Conservation (phyloP, 2,113 vertebrate species). For the Chloropsis cyanopogon region DNA sequence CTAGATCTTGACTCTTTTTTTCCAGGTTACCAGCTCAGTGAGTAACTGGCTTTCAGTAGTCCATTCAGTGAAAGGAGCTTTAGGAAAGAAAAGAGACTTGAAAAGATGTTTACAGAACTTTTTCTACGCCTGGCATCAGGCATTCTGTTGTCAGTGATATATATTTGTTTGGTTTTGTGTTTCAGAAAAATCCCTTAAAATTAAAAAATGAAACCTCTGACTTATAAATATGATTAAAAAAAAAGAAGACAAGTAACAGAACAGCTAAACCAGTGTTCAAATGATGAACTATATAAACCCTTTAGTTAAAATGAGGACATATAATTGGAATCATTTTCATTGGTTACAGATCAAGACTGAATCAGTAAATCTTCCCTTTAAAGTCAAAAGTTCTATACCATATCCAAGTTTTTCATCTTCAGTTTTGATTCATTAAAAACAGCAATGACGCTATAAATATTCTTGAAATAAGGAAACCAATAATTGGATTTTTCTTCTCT, state of each 20-base stretch:
- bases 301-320: not conserved
- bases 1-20: not conserved
- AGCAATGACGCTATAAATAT: not conserved
- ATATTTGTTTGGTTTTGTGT: not conserved
- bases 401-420: conserved; percentile 3
- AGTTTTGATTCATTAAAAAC: not conserved
- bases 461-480: not conserved
- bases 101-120: not conserved
- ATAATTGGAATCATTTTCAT: not conserved
- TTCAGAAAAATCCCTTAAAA: not conserved
- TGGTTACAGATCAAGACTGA: not conserved
- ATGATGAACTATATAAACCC: not conserved
- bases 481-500: not conserved
- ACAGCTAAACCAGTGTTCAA: not conserved
- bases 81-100: not conserved
- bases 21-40: not conserved
- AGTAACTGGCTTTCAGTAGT: not conserved
- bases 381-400: not conserved
- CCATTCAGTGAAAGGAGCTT: not conserved
- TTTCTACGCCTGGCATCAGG: not conserved
- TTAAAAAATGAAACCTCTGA: not conserved
- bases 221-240: not conserved
- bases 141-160: not conserved
- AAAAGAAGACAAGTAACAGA: not conserved
- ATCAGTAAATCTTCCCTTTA: not conserved